phyloP scores from a whole-genome alignment of 2,888 invertebrate genomes.

The Nomada hirtipes region DNA sequence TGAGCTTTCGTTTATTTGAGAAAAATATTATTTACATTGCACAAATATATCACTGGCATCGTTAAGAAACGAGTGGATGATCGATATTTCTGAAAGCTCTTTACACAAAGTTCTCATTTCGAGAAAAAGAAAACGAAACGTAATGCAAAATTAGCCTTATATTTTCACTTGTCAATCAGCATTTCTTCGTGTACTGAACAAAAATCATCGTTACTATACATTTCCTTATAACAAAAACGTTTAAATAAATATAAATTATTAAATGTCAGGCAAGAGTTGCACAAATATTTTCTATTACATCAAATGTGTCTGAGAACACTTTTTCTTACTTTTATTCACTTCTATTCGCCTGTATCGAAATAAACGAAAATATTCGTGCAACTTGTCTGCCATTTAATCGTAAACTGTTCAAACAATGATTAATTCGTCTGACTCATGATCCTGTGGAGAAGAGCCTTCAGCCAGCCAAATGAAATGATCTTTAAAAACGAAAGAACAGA shows the following conservation, averaged over 20 bases:
- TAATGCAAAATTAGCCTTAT: not conserved
- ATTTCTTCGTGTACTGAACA: not conserved
- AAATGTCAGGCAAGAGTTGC: not conserved
- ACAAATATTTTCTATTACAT: not conserved
- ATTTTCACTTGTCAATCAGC: conserved; percentile 1
- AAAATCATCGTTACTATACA: not conserved
- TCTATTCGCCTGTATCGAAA: too few species aligned
- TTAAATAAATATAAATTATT: not conserved
- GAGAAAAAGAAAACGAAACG: not conserved
- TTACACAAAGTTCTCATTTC: conserved; percentile 19
- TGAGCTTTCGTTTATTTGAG: conserved; percentile 77
- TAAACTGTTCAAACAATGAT: not conserved
- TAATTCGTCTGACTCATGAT: not conserved
- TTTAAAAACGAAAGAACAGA: not conserved
- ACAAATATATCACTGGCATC: conserved; percentile 74
- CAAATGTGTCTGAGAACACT: too few species aligned
- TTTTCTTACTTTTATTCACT: too few species aligned
- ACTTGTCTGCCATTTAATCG: not conserved
- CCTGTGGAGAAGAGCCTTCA: conserved; percentile 35
- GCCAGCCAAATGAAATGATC: not conserved
- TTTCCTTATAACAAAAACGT: too few species aligned
- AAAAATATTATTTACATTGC: conserved; percentile 83
- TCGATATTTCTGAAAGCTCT: conserved; percentile 55
- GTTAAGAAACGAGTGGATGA: conserved; percentile 51
- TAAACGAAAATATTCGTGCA: too few species aligned